These are phyloP conservation scores for Rhabdophis nuchalis DNA, from an alignment of 2,797 vertebrate species.

Conservation along the genomic window DNA sequence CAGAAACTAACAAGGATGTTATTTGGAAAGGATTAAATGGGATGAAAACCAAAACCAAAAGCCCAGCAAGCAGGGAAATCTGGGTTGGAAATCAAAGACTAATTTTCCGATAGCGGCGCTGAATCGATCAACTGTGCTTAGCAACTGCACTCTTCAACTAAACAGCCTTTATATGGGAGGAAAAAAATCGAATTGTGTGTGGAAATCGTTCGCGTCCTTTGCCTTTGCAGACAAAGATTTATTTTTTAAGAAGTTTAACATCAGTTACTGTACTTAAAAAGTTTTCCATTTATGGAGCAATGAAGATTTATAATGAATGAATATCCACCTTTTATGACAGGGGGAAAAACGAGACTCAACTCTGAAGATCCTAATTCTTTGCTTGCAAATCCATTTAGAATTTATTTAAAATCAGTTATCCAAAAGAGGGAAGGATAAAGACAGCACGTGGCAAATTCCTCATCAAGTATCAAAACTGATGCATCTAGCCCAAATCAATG, in stretches of 20 bases:
- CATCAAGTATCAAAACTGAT: slow-evolving; percentile 41
- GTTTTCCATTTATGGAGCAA: slow-evolving; percentile 54
- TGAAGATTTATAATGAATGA: background rate
- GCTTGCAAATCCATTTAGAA: slow-evolving; percentile 38
- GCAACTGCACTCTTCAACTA: slow-evolving; percentile 44
- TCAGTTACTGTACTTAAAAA: slow-evolving; percentile 54
- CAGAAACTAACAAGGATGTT: slow-evolving; percentile 17
- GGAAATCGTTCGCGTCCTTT: slow-evolving; percentile 34
- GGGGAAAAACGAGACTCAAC: slow-evolving; percentile 32
- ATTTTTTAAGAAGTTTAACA: slow-evolving; percentile 46
- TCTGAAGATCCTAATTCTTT: slow-evolving; percentile 36
- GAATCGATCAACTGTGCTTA: slow-evolving; percentile 42
- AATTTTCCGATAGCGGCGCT: slow-evolving; percentile 41
- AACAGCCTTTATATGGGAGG: slow-evolving; percentile 1
- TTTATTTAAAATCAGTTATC: slow-evolving; percentile 27
- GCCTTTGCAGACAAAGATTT: slow-evolving; percentile 34
- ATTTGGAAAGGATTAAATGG: slow-evolving; percentile 10
- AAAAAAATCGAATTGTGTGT: background rate
- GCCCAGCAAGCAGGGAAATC: slow-evolving; percentile 57
- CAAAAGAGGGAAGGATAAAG: slow-evolving; percentile 32
- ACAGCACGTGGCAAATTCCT: slow-evolving; percentile 31
- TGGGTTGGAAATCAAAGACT: slow-evolving; percentile 49
- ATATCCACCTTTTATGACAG: background rate
- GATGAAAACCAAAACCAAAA: background rate
- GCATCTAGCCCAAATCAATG: slow-evolving; percentile 48